Evolutionary conservation across 2,888 invertebrate species (phyloP).

Genomic region (Ennomos erosarius): DNA sequence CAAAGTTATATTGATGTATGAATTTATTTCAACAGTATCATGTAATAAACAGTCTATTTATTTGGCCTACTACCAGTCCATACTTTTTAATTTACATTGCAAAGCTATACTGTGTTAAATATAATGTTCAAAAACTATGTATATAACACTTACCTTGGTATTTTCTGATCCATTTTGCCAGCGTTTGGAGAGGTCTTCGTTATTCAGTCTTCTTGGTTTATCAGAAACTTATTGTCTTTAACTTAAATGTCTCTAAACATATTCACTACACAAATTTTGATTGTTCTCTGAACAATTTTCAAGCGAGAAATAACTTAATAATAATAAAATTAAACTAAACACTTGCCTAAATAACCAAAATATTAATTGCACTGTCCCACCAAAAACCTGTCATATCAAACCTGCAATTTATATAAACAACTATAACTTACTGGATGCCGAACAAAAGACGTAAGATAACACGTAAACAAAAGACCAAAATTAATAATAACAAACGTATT

Average conservation of each 20-base stretch:
- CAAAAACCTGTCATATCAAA: constrained; percentile 63
- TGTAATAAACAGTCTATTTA: too few relatives aligned
- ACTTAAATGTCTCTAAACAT: constrained; percentile 17
- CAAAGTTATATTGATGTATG: too few relatives aligned
- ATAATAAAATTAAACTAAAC: constrained; percentile 1
- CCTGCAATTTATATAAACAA: constrained; percentile 45
- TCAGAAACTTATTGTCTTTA: constrained; percentile 19
- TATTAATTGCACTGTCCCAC: constrained; percentile 25
- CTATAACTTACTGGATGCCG: constrained; percentile 30
- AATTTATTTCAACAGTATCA: too few relatives aligned
- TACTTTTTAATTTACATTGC: too few relatives aligned
- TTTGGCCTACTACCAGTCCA: too few relatives aligned
- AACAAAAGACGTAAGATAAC: constrained; percentile 40
- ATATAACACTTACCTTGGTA: constrained; percentile 13
- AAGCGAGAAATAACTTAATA: background rate
- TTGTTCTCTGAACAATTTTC: background rate
- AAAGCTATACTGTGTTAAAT: background rate
- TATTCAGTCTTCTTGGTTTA: constrained; percentile 5
- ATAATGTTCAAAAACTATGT: background rate
- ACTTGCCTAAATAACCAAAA: constrained; percentile 16
- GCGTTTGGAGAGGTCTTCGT: constrained; percentile 1
- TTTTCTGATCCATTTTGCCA: constrained; percentile 4
- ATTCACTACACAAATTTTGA: background rate
- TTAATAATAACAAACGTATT: constrained; percentile 52
- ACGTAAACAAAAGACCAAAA: constrained; percentile 56